A percentile compares a stretch with the other conserved stretches of the same genome.
These are phyloP conservation scores for Mechanitis mazaeus DNA, from an alignment of 2,888 invertebrate species.

Conservation along the genomic window DNA sequence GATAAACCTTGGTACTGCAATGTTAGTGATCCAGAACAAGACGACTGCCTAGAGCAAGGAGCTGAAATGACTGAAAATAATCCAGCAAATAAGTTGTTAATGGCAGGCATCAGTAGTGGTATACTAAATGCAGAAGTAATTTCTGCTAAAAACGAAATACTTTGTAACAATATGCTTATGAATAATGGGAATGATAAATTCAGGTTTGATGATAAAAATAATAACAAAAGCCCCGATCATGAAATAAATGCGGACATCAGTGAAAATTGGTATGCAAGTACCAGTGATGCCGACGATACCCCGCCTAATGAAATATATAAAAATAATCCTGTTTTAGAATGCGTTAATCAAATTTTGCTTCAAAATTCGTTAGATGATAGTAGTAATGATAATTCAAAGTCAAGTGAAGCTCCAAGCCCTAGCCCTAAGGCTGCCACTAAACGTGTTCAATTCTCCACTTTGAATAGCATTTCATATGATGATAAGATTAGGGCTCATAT, in stretches of 20 bases:
- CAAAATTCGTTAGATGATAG: constrained; percentile 82
- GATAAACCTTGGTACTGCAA: constrained; percentile 75
- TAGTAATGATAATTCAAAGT: constrained; percentile 68
- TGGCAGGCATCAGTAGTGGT: constrained; percentile 47
- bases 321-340: constrained; percentile 90
- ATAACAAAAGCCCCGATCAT: constrained; percentile 51
- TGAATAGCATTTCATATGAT: constrained; percentile 77
- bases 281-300: constrained; percentile 86
- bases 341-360: constrained; percentile 89
- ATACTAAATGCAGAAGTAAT: constrained; percentile 54
- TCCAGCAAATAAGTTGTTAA: constrained; percentile 59
- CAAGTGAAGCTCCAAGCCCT: constrained; percentile 68
- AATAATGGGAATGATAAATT: constrained; percentile 52
- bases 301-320: constrained; percentile 82
- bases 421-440: constrained; percentile 72
- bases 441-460: constrained; percentile 79
- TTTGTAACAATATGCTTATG: constrained; percentile 58
- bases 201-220: constrained; percentile 56
- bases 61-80: constrained; percentile 53
- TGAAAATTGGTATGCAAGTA: constrained; percentile 88
- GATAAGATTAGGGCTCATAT: constrained; percentile 58
- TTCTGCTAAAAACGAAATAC: constrained; percentile 65
- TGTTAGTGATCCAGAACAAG: constrained; percentile 71
- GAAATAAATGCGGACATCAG: constrained; percentile 65
- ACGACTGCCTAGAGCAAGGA: constrained; percentile 61